phyloP scores from a whole-genome alignment of 2,113 vertebrate species.

The Macheiramphus alcinus region DNA sequence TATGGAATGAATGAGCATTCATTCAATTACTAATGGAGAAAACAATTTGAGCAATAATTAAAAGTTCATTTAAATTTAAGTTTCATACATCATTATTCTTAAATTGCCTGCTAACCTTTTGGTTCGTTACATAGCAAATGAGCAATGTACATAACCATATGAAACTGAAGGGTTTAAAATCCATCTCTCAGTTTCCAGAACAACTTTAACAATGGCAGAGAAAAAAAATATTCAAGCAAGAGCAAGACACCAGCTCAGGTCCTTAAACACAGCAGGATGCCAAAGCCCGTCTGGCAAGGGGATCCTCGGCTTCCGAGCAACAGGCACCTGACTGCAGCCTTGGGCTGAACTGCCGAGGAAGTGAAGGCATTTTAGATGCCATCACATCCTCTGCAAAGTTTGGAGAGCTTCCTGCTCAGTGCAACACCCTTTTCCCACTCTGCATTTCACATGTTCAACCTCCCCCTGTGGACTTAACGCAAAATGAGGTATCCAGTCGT shows the following conservation, averaged over 20 bases:
- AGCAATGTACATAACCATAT: not conserved
- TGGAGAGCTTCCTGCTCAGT: not conserved
- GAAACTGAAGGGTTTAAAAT: not conserved
- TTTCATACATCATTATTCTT: not conserved
- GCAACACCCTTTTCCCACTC: not conserved
- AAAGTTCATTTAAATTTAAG: not conserved
- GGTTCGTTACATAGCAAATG: not conserved
- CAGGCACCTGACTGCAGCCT: not conserved
- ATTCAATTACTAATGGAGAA: not conserved
- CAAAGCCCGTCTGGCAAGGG: fast-evolving
- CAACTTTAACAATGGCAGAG: not conserved
- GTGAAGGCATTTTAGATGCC: not conserved
- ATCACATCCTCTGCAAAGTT: not conserved
- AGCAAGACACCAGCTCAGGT: not conserved
- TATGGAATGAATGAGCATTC: not conserved
- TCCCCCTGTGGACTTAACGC: fast-evolving
- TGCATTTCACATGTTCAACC: not conserved
- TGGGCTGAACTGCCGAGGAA: not conserved
- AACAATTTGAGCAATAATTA: not conserved
- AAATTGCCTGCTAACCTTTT: not conserved
- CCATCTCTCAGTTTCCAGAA: not conserved
- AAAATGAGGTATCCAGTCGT: not conserved
- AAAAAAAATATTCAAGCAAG: not conserved
- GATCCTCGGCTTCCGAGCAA: not conserved
- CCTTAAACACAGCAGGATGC: not conserved